Evolutionary conservation across 2,113 vertebrate genomes (phyloP).

Genomic region (Dendrocopos noguchii): DNA sequence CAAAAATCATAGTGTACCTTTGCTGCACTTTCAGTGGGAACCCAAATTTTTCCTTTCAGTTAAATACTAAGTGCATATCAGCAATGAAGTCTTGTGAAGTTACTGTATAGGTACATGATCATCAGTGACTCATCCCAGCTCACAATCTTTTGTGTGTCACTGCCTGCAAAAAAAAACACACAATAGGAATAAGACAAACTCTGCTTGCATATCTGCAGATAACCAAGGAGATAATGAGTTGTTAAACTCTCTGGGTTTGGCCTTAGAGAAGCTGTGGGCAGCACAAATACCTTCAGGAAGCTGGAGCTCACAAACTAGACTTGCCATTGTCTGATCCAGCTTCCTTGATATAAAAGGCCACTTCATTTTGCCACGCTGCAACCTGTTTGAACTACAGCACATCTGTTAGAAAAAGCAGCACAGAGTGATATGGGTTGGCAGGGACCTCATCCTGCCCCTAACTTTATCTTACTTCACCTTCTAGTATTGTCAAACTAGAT

Average conservation of each 20-base stretch:
- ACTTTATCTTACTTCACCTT: neutral
- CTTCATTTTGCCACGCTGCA: neutral
- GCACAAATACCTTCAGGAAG: neutral
- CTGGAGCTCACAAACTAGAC: neutral
- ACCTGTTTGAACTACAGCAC: neutral
- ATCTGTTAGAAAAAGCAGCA: neutral
- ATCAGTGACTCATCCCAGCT: neutral
- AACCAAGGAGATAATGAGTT: neutral
- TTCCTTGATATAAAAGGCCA: neutral
- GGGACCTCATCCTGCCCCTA: neutral
- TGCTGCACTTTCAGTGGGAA: neutral
- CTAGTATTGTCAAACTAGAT: neutral
- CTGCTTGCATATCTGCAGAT: neutral
- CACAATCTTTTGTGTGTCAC: neutral
- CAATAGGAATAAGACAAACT: neutral
- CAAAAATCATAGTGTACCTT: neutral
- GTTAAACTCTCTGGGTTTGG: neutral
- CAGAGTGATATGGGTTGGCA: neutral
- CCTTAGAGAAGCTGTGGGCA: neutral
- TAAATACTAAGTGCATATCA: neutral
- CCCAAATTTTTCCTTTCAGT: neutral
- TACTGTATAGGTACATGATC: neutral
- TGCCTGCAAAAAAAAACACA: neutral
- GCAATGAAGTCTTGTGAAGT: neutral
- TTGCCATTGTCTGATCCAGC: neutral